Conservation (phyloP, 1,140 invertebrate species). For the Ephestia elutella region DNA sequence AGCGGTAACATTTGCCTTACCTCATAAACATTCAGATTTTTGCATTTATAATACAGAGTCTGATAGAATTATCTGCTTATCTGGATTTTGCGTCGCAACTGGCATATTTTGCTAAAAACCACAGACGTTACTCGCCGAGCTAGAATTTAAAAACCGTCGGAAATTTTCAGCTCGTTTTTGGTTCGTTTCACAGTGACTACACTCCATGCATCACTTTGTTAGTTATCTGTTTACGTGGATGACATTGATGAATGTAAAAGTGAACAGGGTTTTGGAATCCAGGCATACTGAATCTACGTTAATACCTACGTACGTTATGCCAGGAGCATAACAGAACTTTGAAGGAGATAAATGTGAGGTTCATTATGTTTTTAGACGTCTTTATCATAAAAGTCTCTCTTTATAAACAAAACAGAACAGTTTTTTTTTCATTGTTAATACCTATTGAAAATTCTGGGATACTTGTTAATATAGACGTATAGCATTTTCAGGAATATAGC, state of each 20-base stretch:
- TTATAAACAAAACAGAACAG: background rate
- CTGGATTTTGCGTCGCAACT: too few species aligned
- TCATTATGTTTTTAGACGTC: background rate
- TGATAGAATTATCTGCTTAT: too few species aligned
- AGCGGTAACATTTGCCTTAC: too few species aligned
- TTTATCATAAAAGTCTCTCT: background rate
- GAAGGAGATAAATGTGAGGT: background rate
- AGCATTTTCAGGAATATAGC: too few species aligned
- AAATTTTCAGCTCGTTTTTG: background rate
- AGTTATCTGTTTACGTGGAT: constrained; percentile 37
- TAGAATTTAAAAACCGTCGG: constrained; percentile 6
- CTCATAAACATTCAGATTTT: too few species aligned
- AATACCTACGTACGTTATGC: constrained; percentile 3
- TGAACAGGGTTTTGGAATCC: constrained; percentile 17
- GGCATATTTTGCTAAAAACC: background rate
- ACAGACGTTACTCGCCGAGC: background rate
- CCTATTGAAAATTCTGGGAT: too few species aligned
- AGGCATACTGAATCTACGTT: background rate
- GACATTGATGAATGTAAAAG: constrained; percentile 41
- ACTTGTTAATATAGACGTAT: too few species aligned
- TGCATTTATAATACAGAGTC: too few species aligned
- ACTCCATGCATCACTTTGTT: constrained; percentile 42
- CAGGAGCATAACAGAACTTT: background rate
- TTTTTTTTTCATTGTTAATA: background rate
- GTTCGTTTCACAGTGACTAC: constrained; percentile 33